These are phyloP conservation scores for Malacosoma neustria DNA, from an alignment of 2,888 invertebrate species.

Conservation along the genomic window DNA sequence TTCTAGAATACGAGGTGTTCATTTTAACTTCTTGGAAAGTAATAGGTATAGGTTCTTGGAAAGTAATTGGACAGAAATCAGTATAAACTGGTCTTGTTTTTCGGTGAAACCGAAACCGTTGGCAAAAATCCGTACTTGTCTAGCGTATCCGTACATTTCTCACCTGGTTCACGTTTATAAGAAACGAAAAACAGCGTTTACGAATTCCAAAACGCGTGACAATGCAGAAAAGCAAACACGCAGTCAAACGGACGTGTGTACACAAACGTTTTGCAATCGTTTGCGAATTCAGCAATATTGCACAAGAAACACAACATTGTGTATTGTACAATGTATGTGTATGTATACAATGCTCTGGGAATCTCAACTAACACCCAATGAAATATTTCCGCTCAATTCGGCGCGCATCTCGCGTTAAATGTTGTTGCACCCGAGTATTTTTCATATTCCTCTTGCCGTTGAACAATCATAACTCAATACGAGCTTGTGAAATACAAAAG, in stretches of 20 bases:
- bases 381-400: conserved; percentile 23
- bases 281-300: conserved; percentile 61
- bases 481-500: neutral
- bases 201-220: conserved; percentile 35
- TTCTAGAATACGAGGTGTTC: too few relatives aligned
- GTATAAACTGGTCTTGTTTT: too few relatives aligned
- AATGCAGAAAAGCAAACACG: conserved; percentile 44
- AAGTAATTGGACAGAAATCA: too few relatives aligned
- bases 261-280: conserved; percentile 47
- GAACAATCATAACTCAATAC: neutral
- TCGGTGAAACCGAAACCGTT: too few relatives aligned
- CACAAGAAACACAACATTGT: conserved; percentile 64
- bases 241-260: conserved; percentile 42
- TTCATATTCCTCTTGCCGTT: conserved; percentile 8
- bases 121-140: too few relatives aligned
- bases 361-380: conserved; percentile 35
- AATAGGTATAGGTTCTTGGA: too few relatives aligned
- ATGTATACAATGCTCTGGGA: conserved; percentile 60
- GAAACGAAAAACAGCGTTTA: conserved; percentile 20
- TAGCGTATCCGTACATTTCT: too few relatives aligned
- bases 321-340: too few relatives aligned
- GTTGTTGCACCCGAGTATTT: conserved; percentile 7
- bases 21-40: too few relatives aligned
- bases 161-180: conserved; percentile 10
- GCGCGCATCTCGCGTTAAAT: conserved; percentile 13